Evolutionary conservation across 2,797 vertebrate genomes (phyloP), one percentile per base, ranked within the genome.

Genomic region (Chanos chanos): DNA sequence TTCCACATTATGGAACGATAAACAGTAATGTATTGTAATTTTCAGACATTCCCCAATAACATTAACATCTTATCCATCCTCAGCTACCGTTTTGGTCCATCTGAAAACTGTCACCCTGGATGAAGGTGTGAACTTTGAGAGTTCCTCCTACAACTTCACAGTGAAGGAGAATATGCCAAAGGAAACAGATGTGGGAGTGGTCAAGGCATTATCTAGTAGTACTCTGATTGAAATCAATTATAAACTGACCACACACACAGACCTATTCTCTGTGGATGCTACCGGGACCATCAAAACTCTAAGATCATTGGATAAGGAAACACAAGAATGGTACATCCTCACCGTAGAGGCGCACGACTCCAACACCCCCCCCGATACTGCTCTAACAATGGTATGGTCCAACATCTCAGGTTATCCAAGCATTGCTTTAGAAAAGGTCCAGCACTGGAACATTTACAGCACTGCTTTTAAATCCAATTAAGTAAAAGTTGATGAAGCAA

Each of bases 291-390:
- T 92, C 3, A 15, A 58, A 48, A 74, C 85, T 28, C 71, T 41
- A 0, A 7, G 3, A 0, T 0, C 0, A 1, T 73, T 93, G 50
- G 81, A 93, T 71, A 82, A 72, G 52, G 92, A 92, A 12, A 4
- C 81, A n/a, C 39, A 78, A 7, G 82, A 87, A 44, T 76, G 74
- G 47, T 90, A 85, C 77, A 68, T 77, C 65, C 28, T 92, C 56
- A 56, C 83, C 0, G 84, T 91, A 68, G 75, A 88, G 74, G 91
- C 89, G 4, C 66, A 77, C 61, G 89, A 91, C 75, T 87, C 81
- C 1, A 68, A 61, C 53, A 25, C 31, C 21, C 86, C 89, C n/a
- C 80, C 86, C 10, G 86, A 76, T 12, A 81, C 83, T 13, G 87
- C 89, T 13, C 15, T 63, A 5, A 28, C 86, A 51, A 43, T 72